Percentiles rank a stretch among this genome's conserved stretches.
Evolutionary conservation across 2,888 invertebrate species (phyloP).

Genomic region (Carabus problematicus): DNA sequence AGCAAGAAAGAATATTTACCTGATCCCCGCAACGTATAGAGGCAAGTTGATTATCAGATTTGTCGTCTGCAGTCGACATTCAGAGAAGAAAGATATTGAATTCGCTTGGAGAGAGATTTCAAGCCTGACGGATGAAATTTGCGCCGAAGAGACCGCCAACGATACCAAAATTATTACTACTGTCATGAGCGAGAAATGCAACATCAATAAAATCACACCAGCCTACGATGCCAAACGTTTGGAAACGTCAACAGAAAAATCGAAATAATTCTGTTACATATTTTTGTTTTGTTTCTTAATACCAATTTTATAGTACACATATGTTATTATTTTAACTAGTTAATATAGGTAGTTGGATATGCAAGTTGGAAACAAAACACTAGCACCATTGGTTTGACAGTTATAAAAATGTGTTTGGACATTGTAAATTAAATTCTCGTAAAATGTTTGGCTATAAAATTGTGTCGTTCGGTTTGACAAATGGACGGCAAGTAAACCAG

Average conservation of each 20-base stretch:
- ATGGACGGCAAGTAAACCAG: slow-evolving; percentile 7
- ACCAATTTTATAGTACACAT: not conserved
- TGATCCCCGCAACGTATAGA: slow-evolving; percentile 78
- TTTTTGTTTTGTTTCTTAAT: not conserved
- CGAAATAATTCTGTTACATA: slow-evolving; percentile 32
- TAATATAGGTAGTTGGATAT: not conserved
- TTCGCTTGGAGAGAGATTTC: slow-evolving; percentile 66
- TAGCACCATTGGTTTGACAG: not conserved
- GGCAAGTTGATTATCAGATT: slow-evolving; percentile 79
- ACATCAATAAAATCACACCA: slow-evolving; percentile 35
- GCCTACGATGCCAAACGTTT: not conserved
- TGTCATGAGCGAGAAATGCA: slow-evolving; percentile 35
- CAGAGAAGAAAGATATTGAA: slow-evolving; percentile 74
- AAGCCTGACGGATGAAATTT: slow-evolving; percentile 19
- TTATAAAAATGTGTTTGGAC: not conserved
- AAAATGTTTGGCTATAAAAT: slow-evolving; percentile 1
- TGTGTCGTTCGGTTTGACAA: not conserved
- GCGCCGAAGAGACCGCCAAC: slow-evolving; percentile 20
- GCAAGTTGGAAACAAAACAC: not conserved
- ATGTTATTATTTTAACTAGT: not conserved
- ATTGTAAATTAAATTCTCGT: not conserved
- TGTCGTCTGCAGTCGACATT: slow-evolving; percentile 78
- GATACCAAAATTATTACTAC: slow-evolving; percentile 22
- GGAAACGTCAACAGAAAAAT: slow-evolving; percentile 24
- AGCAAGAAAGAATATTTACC: slow-evolving; percentile 78